A percentile compares a stretch with the other conserved stretches of the same genome.
Conservation (phyloP, 2,113 vertebrate species). For the Scopus umbretta region DNA sequence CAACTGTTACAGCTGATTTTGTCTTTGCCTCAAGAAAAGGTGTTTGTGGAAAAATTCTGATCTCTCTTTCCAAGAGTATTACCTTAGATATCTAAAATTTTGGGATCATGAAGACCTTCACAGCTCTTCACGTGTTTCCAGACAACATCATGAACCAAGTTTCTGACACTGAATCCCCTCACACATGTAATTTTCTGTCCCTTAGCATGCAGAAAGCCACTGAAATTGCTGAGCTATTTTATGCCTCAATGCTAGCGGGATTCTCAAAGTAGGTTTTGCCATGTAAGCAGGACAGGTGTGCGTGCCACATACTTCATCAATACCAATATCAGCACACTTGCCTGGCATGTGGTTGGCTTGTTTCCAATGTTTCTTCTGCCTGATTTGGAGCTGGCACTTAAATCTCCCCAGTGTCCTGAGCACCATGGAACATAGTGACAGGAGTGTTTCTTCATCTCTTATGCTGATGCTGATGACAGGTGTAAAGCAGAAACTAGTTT, state of each 20-base stretch:
- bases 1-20: neutral
- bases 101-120: neutral
- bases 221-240: neutral
- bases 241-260: neutral
- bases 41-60: neutral
- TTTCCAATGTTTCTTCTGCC: neutral
- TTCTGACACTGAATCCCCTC: neutral
- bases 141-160: neutral
- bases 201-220: neutral
- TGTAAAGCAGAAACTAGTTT: neutral
- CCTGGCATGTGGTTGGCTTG: neutral
- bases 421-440: neutral
- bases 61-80: neutral
- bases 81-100: neutral
- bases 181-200: neutral
- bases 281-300: neutral
- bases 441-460: neutral
- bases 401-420: neutral
- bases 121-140: neutral
- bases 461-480: neutral
- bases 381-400: neutral
- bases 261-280: neutral
- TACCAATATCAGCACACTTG: neutral
- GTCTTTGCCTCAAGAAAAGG: neutral
- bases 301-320: neutral